Evolutionary conservation across 2,888 invertebrate genomes (phyloP).

Genomic region (Lamproptera curius): DNA sequence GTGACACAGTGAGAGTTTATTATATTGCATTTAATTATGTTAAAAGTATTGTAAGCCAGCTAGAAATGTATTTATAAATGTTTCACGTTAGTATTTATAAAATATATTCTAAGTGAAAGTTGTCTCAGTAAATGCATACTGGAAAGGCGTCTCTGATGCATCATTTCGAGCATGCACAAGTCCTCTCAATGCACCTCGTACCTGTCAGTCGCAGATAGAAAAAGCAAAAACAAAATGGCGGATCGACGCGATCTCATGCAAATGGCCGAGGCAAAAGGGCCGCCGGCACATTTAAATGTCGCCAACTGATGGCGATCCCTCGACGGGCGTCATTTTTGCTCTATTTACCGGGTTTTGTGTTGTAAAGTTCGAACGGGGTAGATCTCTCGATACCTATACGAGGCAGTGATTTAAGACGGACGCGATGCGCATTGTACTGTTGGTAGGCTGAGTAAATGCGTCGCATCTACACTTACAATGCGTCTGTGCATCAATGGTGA

Average conservation of each 20-base stretch:
- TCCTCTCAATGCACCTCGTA: conserved; percentile 18
- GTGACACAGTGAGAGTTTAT: conserved; percentile 10
- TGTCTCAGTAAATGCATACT: too few species aligned
- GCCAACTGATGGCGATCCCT: conserved; percentile 49
- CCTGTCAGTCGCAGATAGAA: conserved; percentile 51
- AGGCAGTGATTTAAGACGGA: conserved; percentile 11
- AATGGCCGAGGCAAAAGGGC: conserved; percentile 54
- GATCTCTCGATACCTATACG: conserved; percentile 16
- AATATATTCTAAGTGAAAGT: neutral
- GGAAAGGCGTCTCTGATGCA: too few species aligned
- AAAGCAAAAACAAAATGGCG: conserved; percentile 52
- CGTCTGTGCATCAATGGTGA: neutral
- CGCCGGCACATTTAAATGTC: conserved; percentile 72
- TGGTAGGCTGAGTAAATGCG: neutral
- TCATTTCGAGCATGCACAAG: too few species aligned
- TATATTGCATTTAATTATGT: too few species aligned
- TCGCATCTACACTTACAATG: conserved; percentile 2
- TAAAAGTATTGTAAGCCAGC: too few species aligned
- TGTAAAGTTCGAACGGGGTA: conserved; percentile 22
- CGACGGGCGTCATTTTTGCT: conserved; percentile 54
- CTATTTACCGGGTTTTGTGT: conserved; percentile 53
- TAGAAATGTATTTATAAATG: too few species aligned
- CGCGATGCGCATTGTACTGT: neutral
- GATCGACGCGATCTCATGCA: conserved; percentile 67
- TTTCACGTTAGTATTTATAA: too few species aligned